phyloP scores from a whole-genome alignment of 2,113 vertebrate genomes.

The Cryptotis parvus region DNA sequence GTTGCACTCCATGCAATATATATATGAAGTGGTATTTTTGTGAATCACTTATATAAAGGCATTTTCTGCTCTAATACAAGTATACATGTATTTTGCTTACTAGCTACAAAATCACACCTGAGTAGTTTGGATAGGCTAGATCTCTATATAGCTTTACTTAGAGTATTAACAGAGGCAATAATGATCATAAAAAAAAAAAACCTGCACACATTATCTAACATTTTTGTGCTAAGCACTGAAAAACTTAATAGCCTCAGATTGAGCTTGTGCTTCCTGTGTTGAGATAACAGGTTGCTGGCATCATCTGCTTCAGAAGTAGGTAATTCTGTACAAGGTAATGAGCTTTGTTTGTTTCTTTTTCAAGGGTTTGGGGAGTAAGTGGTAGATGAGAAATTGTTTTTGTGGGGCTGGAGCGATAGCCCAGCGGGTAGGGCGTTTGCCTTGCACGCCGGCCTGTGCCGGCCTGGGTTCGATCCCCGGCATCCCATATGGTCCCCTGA shows the following conservation, averaged over 20 bases:
- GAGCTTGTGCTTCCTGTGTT: neutral
- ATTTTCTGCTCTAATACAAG: neutral
- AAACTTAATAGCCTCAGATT: neutral
- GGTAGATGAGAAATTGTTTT: neutral
- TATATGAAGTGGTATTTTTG: conserved; percentile 1
- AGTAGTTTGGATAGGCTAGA: neutral
- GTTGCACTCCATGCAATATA: too few species aligned
- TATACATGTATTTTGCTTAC: neutral
- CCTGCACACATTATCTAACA: neutral
- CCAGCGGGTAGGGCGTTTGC: too few species aligned
- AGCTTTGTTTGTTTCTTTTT: neutral
- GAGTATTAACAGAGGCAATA: neutral
- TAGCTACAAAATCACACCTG: neutral
- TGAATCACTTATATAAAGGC: conserved; percentile 2
- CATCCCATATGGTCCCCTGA: too few species aligned
- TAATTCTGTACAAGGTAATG: conserved; percentile 27
- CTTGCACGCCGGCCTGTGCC: too few species aligned
- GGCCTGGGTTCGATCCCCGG: too few species aligned
- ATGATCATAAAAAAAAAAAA: conserved; percentile 19
- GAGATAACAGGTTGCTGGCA: conserved; percentile 22
- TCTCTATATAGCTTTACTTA: neutral
- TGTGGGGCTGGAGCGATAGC: too few species aligned
- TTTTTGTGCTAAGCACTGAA: conserved; percentile 2
- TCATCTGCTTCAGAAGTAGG: conserved; percentile 24
- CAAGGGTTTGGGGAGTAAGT: too few species aligned